Evolutionary conservation across 2,113 vertebrate species (phyloP).

Genomic region (Oceanodroma tethys): DNA sequence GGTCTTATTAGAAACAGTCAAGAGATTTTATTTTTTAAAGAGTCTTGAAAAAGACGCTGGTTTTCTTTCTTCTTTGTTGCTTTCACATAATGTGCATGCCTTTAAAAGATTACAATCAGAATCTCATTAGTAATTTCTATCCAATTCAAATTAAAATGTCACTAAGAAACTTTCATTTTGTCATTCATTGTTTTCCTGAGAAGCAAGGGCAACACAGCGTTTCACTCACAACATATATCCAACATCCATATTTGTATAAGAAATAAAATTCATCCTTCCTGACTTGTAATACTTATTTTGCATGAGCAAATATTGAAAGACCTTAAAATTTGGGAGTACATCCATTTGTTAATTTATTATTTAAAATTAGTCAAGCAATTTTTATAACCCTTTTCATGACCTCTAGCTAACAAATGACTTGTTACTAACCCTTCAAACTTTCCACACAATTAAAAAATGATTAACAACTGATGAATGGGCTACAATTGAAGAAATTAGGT

Average conservation of each 20-base stretch:
- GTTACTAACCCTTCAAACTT: constrained; percentile 69
- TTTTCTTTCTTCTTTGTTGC: background rate
- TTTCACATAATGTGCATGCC: background rate
- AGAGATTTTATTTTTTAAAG: background rate
- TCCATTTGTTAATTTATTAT: constrained; percentile 53
- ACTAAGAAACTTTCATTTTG: background rate
- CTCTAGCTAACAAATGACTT: constrained; percentile 67
- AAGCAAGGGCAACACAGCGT: background rate
- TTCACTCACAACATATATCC: background rate
- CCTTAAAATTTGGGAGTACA: background rate
- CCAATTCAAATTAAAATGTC: background rate
- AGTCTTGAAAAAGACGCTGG: background rate
- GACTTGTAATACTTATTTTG: background rate
- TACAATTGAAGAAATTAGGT: constrained; percentile 67
- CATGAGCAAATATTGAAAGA: background rate
- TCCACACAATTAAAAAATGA: constrained; percentile 71
- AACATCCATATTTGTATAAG: background rate
- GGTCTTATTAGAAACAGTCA: constrained; percentile 36
- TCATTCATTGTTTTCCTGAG: background rate
- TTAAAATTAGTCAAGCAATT: constrained; percentile 60
- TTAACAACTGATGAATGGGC: constrained; percentile 64
- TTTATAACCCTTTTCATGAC: constrained; percentile 59
- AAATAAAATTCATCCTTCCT: background rate
- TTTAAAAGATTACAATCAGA: background rate
- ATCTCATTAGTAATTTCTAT: background rate